phyloP scores from a whole-genome alignment of 1,140 invertebrate species.

The Drosophila pseudoobscura region DNA sequence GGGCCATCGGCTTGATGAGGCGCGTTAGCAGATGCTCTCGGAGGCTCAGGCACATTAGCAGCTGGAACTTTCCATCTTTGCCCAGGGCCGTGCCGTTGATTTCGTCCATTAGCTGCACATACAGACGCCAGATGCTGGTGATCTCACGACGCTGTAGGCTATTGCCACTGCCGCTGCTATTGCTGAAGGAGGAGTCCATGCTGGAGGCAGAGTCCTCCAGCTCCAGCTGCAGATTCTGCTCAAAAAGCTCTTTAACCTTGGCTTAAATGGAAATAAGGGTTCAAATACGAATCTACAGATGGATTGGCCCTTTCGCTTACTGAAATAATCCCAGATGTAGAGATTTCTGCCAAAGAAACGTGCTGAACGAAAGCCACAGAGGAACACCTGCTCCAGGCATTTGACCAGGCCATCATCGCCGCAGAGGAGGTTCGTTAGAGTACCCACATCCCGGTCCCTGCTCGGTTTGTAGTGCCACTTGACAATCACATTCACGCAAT shows the following conservation, averaged over 20 bases:
- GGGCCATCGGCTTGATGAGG: slow-evolving; percentile 94
- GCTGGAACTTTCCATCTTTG: slow-evolving; percentile 99
- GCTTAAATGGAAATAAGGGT: slow-evolving; percentile 85
- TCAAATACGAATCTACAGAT: neutral
- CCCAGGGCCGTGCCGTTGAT: slow-evolving; percentile 94
- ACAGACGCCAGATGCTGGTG: slow-evolving; percentile 89
- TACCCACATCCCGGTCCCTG: slow-evolving; percentile 91
- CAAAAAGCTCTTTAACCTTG: slow-evolving; percentile 93
- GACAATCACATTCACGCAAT: slow-evolving; percentile 98
- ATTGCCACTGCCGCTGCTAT: slow-evolving; percentile 80
- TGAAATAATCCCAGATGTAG: slow-evolving; percentile 99
- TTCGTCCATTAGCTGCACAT: slow-evolving; percentile 91
- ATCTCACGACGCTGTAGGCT: slow-evolving; percentile 85
- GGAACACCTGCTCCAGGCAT: slow-evolving; percentile 96
- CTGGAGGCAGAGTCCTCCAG: slow-evolving; percentile 80
- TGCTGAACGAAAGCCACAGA: slow-evolving; percentile 95
- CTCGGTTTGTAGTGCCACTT: slow-evolving; percentile 96
- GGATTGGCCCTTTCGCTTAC: slow-evolving; percentile 85
- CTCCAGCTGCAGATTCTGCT: slow-evolving; percentile 88
- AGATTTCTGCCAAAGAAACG: slow-evolving; percentile 96
- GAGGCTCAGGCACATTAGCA: slow-evolving; percentile 95
- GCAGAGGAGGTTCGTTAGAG: slow-evolving; percentile 96
- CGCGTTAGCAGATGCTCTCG: slow-evolving; percentile 95
- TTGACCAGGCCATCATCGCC: slow-evolving; percentile 96
- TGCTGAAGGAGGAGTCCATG: slow-evolving; percentile 77